A percentile compares a stretch with the other conserved stretches of the same genome.
Evolutionary conservation across 2,797 vertebrate species (phyloP).

Genomic region (Rallus crepitans): DNA sequence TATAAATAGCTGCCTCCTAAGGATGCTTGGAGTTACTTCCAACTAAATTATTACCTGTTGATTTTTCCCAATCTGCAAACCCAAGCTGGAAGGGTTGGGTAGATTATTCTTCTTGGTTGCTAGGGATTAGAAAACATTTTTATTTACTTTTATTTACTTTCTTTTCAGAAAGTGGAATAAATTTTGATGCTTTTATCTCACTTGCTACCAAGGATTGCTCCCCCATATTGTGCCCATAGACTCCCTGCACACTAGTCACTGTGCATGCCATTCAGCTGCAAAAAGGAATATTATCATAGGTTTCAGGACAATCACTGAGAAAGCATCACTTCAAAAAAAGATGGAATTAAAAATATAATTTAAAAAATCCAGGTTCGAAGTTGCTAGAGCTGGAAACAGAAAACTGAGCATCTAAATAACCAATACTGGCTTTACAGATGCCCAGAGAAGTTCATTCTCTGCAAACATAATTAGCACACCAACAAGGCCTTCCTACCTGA

Average conservation of each 20-base stretch:
- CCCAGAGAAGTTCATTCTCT: neutral
- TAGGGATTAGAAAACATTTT: neutral
- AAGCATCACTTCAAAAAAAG: neutral
- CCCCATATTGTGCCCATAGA: neutral
- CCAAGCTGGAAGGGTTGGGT: neutral
- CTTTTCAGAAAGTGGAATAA: neutral
- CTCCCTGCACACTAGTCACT: neutral
- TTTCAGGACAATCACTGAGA: neutral
- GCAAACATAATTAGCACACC: neutral
- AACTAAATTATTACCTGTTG: neutral
- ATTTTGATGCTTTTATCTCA: neutral
- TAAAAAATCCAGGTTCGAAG: neutral
- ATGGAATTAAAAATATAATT: neutral
- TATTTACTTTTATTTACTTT: neutral
- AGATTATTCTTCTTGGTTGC: neutral
- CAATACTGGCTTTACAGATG: neutral
- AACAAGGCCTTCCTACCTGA: accelerated
- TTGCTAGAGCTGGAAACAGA: neutral
- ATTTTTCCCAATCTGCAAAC: neutral
- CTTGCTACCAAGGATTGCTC: neutral
- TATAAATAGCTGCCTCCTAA: neutral
- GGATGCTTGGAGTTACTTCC: neutral
- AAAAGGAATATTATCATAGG: neutral
- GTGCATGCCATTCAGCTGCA: neutral
- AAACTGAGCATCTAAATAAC: neutral